Base-by-base conservation (phyloP, 2,888 invertebrate species). In the Linyphia triangularis region DNA sequence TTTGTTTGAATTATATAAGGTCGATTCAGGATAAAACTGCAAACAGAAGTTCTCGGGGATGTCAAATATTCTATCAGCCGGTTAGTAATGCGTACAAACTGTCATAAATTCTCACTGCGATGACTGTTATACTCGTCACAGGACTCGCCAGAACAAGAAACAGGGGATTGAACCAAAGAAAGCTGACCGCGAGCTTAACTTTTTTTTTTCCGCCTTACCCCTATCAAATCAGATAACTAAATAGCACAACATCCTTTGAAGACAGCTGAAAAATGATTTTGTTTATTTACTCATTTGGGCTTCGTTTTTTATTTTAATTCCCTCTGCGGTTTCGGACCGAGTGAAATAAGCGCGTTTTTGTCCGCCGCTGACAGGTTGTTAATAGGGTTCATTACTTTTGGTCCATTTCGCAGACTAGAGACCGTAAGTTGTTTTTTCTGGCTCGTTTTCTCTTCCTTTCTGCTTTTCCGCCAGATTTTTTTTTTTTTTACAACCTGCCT, bases 351-450 rank as follows among this genome's bases (percentile, higher is more conserved):
- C 59, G 37, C 63, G 43, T 28, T 84, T 67, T 84, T 73, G 63
- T 65, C 33, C 19, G 10, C 13, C 51, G 37, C 19, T 75, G 83
- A 84, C 83, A 75, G 65, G 83, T 75, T 84, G 75, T 73, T 65
- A 84, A 84, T 84, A 67, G 28, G 61, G 51, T 65, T 75, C 73
- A 84, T 84, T 75, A 84, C 83, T 65, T 75, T 67, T 63, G 72
- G 77, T 84, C 73, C 43, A 73, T 57, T 33, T 65, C n/a, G n/a
- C n/a, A n/a, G n/a, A n/a, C n/a, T n/a, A n/a, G 83, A 43, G 65
- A 75, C 70, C 26, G 57, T 22, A 73, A 65, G 43, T 9, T 40
- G 26, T 67, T 65, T 57, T 22, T 1, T 73, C 22, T 59, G 30
- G 43, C 40, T 37, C 24, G 16, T 28, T 69, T 40, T 82, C 61